A percentile compares a stretch with the other conserved stretches of the same genome.
Evolutionary conservation across 2,797 vertebrate species (phyloP).

Genomic region (Austrolebias charrua): DNA sequence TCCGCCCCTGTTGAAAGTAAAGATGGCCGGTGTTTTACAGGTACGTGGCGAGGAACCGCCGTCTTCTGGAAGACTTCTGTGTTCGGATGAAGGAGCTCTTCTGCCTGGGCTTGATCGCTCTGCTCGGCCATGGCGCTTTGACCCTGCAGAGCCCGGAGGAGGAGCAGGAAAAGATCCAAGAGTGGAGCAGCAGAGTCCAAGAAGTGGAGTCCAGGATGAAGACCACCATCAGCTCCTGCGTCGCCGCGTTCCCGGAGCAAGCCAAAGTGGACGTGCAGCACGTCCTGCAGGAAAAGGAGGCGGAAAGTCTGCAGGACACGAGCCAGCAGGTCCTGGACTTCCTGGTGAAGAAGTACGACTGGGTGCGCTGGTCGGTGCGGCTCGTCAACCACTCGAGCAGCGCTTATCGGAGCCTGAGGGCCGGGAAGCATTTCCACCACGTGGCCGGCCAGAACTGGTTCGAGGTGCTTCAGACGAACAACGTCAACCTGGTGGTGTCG

Average conservation of each 20-base stretch:
- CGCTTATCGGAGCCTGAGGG: slow-evolving; percentile 74
- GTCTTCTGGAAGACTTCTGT: slow-evolving; percentile 81
- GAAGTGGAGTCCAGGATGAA: slow-evolving; percentile 81
- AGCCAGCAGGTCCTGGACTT: slow-evolving; percentile 68
- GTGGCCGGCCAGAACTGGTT: slow-evolving; percentile 75
- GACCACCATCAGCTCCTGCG: slow-evolving; percentile 65
- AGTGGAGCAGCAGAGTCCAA: slow-evolving; percentile 76
- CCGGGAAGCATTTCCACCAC: slow-evolving; percentile 78
- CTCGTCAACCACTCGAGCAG: slow-evolving; percentile 74
- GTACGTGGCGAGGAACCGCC: slow-evolving; percentile 74
- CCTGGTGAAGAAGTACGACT: slow-evolving; percentile 78
- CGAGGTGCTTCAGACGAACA: slow-evolving; percentile 73
- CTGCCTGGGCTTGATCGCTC: slow-evolving; percentile 79
- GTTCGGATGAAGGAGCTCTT: slow-evolving; percentile 82
- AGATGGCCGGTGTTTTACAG: slow-evolving; percentile 40
- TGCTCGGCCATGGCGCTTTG: slow-evolving; percentile 76
- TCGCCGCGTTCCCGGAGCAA: slow-evolving; percentile 75
- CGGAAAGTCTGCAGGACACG: slow-evolving; percentile 56
- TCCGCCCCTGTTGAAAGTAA: no score
- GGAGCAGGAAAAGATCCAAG: slow-evolving; percentile 70
- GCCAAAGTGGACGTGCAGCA: slow-evolving; percentile 66
- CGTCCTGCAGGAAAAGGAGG: slow-evolving; percentile 68
- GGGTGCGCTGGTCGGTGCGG: slow-evolving; percentile 82
- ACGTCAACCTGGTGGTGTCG: slow-evolving; percentile 77
- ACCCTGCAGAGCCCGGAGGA: slow-evolving; percentile 64